phyloP scores from a whole-genome alignment of 2,797 vertebrate genomes.

The Epinephelus malabaricus region DNA sequence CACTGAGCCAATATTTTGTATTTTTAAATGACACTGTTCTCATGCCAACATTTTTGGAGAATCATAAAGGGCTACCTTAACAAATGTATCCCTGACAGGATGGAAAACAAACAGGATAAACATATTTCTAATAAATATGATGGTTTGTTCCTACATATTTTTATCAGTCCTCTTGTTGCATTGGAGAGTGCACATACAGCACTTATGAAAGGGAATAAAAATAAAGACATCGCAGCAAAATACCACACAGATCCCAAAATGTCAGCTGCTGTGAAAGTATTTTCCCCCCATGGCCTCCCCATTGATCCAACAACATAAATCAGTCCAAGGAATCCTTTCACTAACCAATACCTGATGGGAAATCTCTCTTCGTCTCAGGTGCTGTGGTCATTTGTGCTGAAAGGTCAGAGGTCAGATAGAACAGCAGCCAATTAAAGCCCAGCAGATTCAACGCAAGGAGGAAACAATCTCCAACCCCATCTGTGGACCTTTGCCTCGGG shows the following conservation, averaged over 20 bases:
- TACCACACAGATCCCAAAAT: constrained; percentile 51
- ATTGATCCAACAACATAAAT: constrained; percentile 59
- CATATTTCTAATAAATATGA: too few relatives aligned
- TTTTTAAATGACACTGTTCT: constrained; percentile 48
- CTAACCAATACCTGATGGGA: constrained; percentile 62
- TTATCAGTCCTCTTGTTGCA: too few relatives aligned
- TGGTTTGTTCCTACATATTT: too few relatives aligned
- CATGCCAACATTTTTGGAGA: constrained; percentile 1
- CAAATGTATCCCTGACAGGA: background rate
- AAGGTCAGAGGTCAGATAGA: constrained; percentile 72
- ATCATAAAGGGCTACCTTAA: background rate
- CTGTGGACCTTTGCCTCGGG: constrained; percentile 68
- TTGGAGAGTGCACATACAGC: background rate
- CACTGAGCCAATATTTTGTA: constrained; percentile 26
- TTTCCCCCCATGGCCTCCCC: constrained; percentile 14
- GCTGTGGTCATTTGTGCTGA: constrained; percentile 58
- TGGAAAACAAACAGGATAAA: background rate
- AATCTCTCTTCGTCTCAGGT: constrained; percentile 65
- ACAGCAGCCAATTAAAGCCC: constrained; percentile 78
- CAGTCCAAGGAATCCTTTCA: constrained; percentile 36
- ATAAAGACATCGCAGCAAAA: constrained; percentile 53
- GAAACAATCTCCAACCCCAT: constrained; percentile 74
- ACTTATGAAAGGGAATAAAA: constrained; percentile 47
- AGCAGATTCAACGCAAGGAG: constrained; percentile 50
- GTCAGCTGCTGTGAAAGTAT: constrained; percentile 40